Evolutionary conservation across 2,888 invertebrate genomes (phyloP), one percentile per base, ranked within the genome.

Genomic region (Petrolisthes cinctipes): DNA sequence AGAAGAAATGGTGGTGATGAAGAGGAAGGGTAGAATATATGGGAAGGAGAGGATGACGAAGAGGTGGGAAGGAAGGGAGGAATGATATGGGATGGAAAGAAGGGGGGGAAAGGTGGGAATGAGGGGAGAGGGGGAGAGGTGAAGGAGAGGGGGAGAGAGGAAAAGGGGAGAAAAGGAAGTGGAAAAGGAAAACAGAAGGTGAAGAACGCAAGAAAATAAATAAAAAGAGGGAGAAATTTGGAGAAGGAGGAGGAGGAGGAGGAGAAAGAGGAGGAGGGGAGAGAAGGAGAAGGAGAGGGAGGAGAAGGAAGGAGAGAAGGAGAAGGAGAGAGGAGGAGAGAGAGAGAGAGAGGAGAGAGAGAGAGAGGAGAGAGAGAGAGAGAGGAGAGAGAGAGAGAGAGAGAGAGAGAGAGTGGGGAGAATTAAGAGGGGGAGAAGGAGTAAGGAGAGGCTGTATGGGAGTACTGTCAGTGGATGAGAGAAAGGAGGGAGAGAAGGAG

Each of bases 331-430:
- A 11, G 6, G 5, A 9, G 7, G 6, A 5, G 53, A 9, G 17
- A 61, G 11, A 73, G 73, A 73, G 11, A 73, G 73, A 73, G 11
- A 78, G 78, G n/a, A 20, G 14, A 11, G 37, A 20, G 6, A 6
- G 6, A 51, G 6, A 20, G 20, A 57, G 20, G 81, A 81, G 81
- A 57, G 81, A 57, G 56, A 78, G 78, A 53, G 78, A 78, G 54
- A 23, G 81, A 56, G 54, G 7, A 57, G 23, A 20, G 20, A 5
- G 61, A 20, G n/a, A 57, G 14, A 57, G 57, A 57, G 20, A 57
- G 51, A n/a, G n/a, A 20, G 7, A 37, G 51, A 4, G 7, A n/a
- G 78, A 78, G 78, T 5, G 54, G 51, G 78, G 6, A n/a, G 78
- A 17, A 53, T 11, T 37, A 6, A 78, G 78, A 23, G 9, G 5